Conservation (phyloP, 2,797 vertebrate species). For the Psittacula derbiana region DNA sequence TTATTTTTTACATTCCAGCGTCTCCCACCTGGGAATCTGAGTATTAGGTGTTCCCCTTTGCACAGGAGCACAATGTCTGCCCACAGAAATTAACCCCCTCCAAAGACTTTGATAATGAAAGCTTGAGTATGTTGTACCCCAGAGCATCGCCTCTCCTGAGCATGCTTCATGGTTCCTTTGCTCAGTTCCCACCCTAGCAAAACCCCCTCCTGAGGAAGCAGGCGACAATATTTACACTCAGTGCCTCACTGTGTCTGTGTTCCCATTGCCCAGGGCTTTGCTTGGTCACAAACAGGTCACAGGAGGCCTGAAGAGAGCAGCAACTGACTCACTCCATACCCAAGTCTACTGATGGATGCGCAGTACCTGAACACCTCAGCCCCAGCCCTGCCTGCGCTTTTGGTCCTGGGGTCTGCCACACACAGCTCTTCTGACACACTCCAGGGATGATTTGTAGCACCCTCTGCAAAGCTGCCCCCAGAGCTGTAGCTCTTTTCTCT, state of each 20-base stretch:
- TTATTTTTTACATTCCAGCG: background rate
- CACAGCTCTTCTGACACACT: background rate
- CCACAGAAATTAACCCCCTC: background rate
- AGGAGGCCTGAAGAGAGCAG: background rate
- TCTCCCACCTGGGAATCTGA: background rate
- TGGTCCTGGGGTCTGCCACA: background rate
- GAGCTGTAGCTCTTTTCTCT: background rate
- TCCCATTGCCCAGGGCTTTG: background rate
- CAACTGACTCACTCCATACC: background rate
- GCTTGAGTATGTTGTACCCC: rapidly evolving
- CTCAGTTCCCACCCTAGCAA: background rate
- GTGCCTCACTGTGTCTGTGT: background rate
- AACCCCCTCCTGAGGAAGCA: background rate
- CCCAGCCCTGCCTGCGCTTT: background rate
- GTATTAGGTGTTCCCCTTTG: background rate
- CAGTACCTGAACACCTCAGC: background rate
- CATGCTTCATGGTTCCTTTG: background rate
- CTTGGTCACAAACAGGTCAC: background rate
- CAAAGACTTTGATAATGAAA: background rate
- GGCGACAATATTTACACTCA: background rate
- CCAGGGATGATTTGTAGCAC: background rate
- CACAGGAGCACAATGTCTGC: background rate
- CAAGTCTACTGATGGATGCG: background rate
- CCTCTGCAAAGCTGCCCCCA: background rate
- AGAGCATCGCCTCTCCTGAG: background rate